A percentile compares a stretch with the other conserved stretches of the same genome.
These are phyloP conservation scores for Caenorhabditis doughertyi DNA, from an alignment of 2,888 invertebrate genomes.

Conservation along the genomic window DNA sequence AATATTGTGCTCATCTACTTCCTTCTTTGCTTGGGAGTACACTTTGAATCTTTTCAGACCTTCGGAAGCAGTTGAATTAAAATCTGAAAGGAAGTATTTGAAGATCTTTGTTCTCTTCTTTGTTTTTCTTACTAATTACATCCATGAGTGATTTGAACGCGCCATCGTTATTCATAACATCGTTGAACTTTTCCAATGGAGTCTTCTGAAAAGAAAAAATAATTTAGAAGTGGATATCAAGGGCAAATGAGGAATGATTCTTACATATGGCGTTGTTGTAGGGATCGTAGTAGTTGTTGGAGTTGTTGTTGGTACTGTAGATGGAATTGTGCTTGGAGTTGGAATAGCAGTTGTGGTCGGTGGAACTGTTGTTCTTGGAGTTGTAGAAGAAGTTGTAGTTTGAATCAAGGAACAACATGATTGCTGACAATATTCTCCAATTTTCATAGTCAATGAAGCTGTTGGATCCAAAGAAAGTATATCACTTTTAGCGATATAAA, in stretches of 20 bases:
- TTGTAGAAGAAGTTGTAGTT: conserved; percentile 21
- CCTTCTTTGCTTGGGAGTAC: conserved; percentile 43
- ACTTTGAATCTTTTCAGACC: conserved; percentile 52
- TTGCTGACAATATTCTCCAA: conserved; percentile 50
- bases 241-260: neutral
- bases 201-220: conserved; percentile 23
- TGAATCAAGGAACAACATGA: conserved; percentile 37
- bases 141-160: conserved; percentile 55
- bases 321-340: conserved; percentile 23
- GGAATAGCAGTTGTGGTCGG: neutral
- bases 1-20: conserved; percentile 65
- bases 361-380: neutral
- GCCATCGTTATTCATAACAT: conserved; percentile 51
- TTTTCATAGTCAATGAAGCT: conserved; percentile 35
- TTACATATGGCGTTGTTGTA: conserved; percentile 33
- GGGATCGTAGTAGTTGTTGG: conserved; percentile 24
- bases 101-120: neutral
- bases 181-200: conserved; percentile 38
- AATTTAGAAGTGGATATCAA: neutral
- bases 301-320: conserved; percentile 5
- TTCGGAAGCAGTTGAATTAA: conserved; percentile 36
- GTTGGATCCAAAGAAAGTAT: conserved; percentile 42
- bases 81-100: conserved; percentile 29
- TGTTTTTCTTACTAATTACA: conserved; percentile 38
- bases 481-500: conserved; percentile 32